Conservation (phyloP, 1,140 invertebrate genomes). For the Cepaea nemoralis region DNA sequence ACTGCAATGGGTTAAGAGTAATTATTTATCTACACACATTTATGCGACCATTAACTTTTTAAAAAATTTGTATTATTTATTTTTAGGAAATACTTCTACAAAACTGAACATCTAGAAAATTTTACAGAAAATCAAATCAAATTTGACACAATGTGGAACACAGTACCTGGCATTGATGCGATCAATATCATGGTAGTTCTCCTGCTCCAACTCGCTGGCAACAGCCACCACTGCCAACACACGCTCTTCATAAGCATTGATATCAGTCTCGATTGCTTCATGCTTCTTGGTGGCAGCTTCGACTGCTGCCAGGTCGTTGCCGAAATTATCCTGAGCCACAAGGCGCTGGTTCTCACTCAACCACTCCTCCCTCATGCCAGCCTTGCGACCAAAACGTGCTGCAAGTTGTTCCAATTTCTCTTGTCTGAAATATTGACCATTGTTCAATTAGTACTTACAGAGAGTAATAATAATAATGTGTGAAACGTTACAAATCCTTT, state of each 20-base stretch:
- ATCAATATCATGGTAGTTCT: conserved; percentile 98
- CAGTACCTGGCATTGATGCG: conserved; percentile 88
- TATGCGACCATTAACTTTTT: no score
- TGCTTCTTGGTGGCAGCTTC: conserved; percentile 99
- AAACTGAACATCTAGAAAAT: no score
- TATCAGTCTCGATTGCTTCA: conserved; percentile 99
- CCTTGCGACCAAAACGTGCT: conserved; percentile 97
- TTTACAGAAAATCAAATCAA: no score
- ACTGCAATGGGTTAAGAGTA: no score
- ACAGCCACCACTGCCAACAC: conserved; percentile 98
- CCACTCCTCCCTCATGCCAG: conserved; percentile 99
- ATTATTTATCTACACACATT: no score
- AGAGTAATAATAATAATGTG: no score
- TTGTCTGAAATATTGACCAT: conserved; percentile 78
- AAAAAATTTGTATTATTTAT: no score
- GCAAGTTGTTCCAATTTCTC: conserved; percentile 99
- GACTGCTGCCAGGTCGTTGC: conserved; percentile 95
- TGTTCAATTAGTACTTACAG: no score
- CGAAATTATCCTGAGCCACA: conserved; percentile 92
- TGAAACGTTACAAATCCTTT: no score
- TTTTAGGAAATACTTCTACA: no score
- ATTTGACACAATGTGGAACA: no score
- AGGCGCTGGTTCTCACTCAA: conserved; percentile 98
- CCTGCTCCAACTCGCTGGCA: conserved; percentile 93
- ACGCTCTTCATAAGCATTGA: conserved; percentile 98